phyloP scores from a whole-genome alignment of 2,888 invertebrate species.

The Furcula furcula region DNA sequence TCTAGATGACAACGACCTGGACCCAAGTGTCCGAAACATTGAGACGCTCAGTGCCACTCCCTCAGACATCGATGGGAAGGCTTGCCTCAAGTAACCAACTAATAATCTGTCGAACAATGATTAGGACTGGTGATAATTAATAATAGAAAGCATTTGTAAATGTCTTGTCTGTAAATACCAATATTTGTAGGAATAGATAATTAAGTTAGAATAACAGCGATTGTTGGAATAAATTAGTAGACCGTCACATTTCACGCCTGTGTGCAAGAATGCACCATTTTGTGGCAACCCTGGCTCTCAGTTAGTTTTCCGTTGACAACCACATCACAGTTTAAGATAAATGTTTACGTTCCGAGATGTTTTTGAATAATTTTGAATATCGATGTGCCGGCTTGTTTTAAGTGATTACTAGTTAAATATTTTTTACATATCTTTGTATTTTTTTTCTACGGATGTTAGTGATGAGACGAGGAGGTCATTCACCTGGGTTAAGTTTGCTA shows the following conservation, averaged over 20 bases:
- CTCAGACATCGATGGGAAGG: too few species aligned
- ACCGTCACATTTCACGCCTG: conserved; percentile 65
- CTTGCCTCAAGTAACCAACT: too few species aligned
- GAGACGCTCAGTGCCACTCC: too few species aligned
- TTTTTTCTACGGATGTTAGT: neutral
- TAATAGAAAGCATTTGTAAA: too few species aligned
- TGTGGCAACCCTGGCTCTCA: conserved; percentile 45
- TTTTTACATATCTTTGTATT: conserved; percentile 3
- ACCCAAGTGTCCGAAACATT: too few species aligned
- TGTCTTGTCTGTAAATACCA: too few species aligned
- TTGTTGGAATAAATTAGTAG: conserved; percentile 72
- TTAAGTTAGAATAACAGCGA: conserved; percentile 57
- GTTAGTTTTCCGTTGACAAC: conserved; percentile 40
- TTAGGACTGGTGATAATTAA: too few species aligned
- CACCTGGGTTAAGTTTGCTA: too few species aligned
- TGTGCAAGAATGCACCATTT: conserved; percentile 65
- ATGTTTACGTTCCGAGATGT: conserved; percentile 27
- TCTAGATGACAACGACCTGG: too few species aligned
- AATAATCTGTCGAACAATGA: too few species aligned
- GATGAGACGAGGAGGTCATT: too few species aligned
- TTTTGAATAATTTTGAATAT: conserved; percentile 18
- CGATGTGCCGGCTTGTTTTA: neutral
- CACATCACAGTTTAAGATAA: conserved; percentile 24
- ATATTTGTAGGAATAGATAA: conserved; percentile 71
- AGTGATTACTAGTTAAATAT: conserved; percentile 6